A percentile compares a stretch with the other conserved stretches of the same genome.
Conservation (phyloP, 2,888 invertebrate genomes). For the Pyrochroa serraticornis region DNA sequence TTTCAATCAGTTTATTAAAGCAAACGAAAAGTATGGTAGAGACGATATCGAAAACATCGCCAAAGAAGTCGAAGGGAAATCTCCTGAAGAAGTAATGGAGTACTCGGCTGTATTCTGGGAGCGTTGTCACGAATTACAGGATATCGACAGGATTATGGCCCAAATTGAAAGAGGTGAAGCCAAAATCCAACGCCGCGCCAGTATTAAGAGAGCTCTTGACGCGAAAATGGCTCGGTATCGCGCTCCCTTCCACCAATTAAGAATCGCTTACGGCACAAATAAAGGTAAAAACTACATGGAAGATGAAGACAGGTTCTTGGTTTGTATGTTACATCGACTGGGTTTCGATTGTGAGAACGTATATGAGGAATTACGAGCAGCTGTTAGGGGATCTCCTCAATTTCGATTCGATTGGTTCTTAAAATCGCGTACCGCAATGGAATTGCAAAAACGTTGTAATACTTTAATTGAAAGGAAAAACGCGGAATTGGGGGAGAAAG, state of each 20-base stretch:
- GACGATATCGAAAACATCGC: conserved; percentile 98
- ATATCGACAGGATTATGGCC: conserved; percentile 96
- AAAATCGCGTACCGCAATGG: conserved; percentile 96
- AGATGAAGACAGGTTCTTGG: conserved; percentile 94
- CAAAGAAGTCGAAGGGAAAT: conserved; percentile 95
- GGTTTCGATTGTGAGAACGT: conserved; percentile 99
- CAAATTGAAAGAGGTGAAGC: conserved; percentile 98
- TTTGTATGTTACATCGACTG: conserved; percentile 98
- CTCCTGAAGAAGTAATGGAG: conserved; percentile 95
- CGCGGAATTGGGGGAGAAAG: conserved; percentile 95
- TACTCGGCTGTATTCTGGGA: conserved; percentile 99
- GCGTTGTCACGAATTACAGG: conserved; percentile 93
- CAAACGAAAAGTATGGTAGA: conserved; percentile 97
- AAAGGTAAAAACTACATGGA: conserved; percentile 98
- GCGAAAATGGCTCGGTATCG: conserved; percentile 91
- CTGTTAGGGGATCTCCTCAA: conserved; percentile 87
- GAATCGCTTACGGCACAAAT: conserved; percentile 98
- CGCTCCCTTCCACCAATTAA: conserved; percentile 96
- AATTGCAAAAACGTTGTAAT: conserved; percentile 96
- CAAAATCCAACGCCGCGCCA: conserved; percentile 91
- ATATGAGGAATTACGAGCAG: conserved; percentile 94
- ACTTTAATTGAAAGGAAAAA: conserved; percentile 98
- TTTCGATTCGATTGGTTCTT: conserved; percentile 99
- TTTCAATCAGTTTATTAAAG: conserved; percentile 98
- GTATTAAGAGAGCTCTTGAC: conserved; percentile 81